Evolutionary conservation across 2,888 invertebrate genomes (phyloP).

Genomic region (Ectemnius continuus): DNA sequence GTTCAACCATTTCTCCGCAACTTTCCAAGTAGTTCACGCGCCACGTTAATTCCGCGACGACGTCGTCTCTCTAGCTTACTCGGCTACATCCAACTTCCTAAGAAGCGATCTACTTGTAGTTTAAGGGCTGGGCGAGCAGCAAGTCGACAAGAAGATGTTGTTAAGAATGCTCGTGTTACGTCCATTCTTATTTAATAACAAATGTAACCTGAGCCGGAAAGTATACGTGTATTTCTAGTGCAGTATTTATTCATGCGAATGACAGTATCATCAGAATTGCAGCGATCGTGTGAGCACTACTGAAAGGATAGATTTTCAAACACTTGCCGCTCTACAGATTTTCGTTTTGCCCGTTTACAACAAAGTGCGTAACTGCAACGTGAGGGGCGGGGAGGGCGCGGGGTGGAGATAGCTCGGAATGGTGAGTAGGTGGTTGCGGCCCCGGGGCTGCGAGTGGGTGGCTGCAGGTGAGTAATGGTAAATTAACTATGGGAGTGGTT

Average conservation of each 20-base stretch:
- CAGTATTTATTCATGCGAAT: too few relatives aligned
- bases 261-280: too few relatives aligned
- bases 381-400: not conserved
- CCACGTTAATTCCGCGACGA: constrained; percentile 40
- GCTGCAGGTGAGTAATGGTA: constrained; percentile 5
- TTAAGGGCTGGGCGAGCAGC: too few relatives aligned
- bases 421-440: constrained; percentile 15
- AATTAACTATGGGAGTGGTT: constrained; percentile 6
- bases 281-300: too few relatives aligned
- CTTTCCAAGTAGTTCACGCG: constrained; percentile 25
- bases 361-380: constrained; percentile 30
- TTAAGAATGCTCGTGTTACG: too few relatives aligned
- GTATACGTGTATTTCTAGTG: too few relatives aligned
- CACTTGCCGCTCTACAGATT: constrained; percentile 28
- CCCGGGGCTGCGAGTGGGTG: not conserved
- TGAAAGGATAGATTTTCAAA: constrained; percentile 1
- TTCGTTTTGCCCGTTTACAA: constrained; percentile 12
- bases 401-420: constrained; percentile 19
- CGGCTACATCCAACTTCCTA: too few relatives aligned
- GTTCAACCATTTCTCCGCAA: constrained; percentile 23
- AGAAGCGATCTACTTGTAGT: too few relatives aligned
- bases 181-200: too few relatives aligned
- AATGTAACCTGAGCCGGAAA: too few relatives aligned
- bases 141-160: too few relatives aligned
- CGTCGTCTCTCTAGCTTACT: constrained; percentile 41